A percentile compares a stretch with the other conserved stretches of the same genome.
These are phyloP conservation scores for Drosophila planitibia DNA, from an alignment of 2,888 invertebrate genomes.

Conservation along the genomic window DNA sequence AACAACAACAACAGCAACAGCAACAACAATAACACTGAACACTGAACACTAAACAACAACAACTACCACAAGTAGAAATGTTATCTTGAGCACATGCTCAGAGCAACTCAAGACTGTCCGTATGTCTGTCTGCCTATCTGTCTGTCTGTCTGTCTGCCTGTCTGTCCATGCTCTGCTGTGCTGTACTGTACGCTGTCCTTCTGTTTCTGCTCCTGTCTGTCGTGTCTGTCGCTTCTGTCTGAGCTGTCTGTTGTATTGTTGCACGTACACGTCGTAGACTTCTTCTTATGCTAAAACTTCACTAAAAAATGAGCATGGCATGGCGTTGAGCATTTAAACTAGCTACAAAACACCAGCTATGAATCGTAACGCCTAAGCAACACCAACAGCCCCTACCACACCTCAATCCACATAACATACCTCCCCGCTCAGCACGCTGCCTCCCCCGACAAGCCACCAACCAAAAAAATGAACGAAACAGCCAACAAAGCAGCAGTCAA, in stretches of 20 bases:
- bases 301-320: constrained; percentile 80
- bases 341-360: constrained; percentile 79
- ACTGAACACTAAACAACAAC: constrained; percentile 13
- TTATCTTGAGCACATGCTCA: constrained; percentile 62
- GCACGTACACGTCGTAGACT: constrained; percentile 81
- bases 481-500: constrained; percentile 38
- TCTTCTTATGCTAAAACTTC: constrained; percentile 76
- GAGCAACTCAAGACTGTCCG: constrained; percentile 20
- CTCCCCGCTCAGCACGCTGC: not conserved
- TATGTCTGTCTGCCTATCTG: constrained; percentile 1
- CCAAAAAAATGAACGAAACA: constrained; percentile 11
- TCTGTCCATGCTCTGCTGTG: not conserved
- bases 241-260: constrained; percentile 61
- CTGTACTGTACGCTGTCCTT: constrained; percentile 5
- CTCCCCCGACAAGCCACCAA: not conserved
- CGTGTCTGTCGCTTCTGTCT: constrained; percentile 2
- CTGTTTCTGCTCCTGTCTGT: constrained; percentile 6
- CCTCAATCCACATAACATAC: not conserved
- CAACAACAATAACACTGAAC: constrained; percentile 32
- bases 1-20: constrained; percentile 30
- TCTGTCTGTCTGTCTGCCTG: constrained; percentile 1
- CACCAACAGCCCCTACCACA: constrained; percentile 2
- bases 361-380: constrained; percentile 52
- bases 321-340: constrained; percentile 80
- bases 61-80: constrained; percentile 17